Evolutionary conservation across 2,113 vertebrate species (phyloP).

Genomic region (Tetrax tetrax): DNA sequence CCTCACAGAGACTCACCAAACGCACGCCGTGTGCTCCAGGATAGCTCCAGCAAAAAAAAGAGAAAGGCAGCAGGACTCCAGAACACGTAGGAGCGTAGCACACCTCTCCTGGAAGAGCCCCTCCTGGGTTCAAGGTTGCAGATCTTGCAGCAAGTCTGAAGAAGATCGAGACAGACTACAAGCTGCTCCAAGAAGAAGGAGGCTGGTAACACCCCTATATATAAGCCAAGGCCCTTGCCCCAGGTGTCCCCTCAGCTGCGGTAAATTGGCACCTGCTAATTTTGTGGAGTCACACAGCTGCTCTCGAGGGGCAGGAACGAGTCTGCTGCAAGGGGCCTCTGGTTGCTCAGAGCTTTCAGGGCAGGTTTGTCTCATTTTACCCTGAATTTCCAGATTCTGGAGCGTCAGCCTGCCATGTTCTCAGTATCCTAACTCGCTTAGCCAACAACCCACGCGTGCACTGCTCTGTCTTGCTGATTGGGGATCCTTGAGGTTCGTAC

Average conservation of each 20-base stretch:
- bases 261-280: not conserved
- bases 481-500: not conserved
- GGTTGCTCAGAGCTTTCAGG: not conserved
- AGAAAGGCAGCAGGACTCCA: not conserved
- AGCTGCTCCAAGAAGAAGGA: too few species aligned
- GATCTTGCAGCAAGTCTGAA: accelerated
- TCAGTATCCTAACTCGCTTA: not conserved
- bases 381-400: not conserved
- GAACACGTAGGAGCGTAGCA: accelerated
- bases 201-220: accelerated
- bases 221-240: not conserved
- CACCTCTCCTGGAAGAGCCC: accelerated
- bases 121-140: not conserved
- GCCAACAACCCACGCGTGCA: not conserved
- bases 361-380: not conserved
- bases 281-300: not conserved
- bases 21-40: accelerated
- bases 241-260: not conserved
- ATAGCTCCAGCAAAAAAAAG: not conserved
- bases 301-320: not conserved
- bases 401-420: not conserved
- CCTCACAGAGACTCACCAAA: not conserved
- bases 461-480: not conserved
- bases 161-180: accelerated
- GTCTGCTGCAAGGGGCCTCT: not conserved